Conservation (phyloP, 2,888 invertebrate species). For the Troglohyphantes excavatus region DNA sequence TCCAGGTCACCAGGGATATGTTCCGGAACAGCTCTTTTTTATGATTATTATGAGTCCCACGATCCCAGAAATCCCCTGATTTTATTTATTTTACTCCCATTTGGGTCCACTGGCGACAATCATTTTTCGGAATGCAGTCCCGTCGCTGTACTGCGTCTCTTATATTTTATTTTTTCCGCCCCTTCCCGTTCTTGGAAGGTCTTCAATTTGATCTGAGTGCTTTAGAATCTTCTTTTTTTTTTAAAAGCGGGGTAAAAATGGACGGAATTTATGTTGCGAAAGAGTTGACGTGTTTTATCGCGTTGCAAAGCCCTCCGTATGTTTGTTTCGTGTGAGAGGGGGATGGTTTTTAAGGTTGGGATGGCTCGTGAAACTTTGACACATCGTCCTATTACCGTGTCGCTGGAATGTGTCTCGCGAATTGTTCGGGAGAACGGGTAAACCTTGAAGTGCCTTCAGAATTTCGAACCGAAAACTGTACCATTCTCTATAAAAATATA, state of each 20-base stretch:
- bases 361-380: conserved; percentile 9
- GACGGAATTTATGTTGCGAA: conserved; percentile 65
- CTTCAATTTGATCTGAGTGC: conserved; percentile 68
- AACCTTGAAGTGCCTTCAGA: too few relatives aligned
- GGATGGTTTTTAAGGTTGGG: conserved; percentile 12
- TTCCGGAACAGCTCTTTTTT: conserved; percentile 74
- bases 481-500: too few relatives aligned
- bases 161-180: neutral
- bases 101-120: conserved; percentile 57
- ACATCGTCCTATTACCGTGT: conserved; percentile 15
- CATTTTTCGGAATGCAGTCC: conserved; percentile 46
- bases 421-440: too few relatives aligned
- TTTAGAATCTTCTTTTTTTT: conserved; percentile 18
- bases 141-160: neutral
- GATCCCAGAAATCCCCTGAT: conserved; percentile 63
- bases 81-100: conserved; percentile 64
- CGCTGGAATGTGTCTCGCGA: neutral
- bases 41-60: conserved; percentile 72
- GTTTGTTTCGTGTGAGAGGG: neutral
- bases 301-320: neutral
- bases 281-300: conserved; percentile 67
- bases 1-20: conserved; percentile 60
- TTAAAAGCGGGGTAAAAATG: conserved; percentile 2
- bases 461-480: too few relatives aligned
- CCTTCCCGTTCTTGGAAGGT: neutral